Evolutionary conservation across 2,113 vertebrate genomes (phyloP), one percentile per base, ranked within the genome.

Genomic region (Oxygymnocypris stewartii): DNA sequence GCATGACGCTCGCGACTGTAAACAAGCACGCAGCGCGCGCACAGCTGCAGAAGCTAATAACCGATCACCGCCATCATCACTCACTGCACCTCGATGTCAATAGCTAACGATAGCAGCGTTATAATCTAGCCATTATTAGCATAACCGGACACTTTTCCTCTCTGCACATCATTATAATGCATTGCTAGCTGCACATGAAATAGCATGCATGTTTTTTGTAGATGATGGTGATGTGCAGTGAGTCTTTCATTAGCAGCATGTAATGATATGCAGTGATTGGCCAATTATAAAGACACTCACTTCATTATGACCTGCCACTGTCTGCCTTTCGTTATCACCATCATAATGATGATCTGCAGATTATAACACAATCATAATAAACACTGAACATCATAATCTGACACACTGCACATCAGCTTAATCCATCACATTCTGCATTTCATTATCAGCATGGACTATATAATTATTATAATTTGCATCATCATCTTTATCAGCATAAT

Each of bases 11-110:
- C 54, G 20, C 51, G 3, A 75, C 35, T 76, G 73, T 84, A 84
- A 84, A 84, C 83, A 76, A 84, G 57, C 82, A 25, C 65, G 35
- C 63, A 37, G 81, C 49, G 81, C 81, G 13, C 81, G 65, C 81
- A 54, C 63, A 83, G 44, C 82, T 71, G 65, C 82, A 73, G 47
- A n/a, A 49, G 28, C 54, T 59, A 20, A 8, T 23, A 59, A 9
- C 25, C 10, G 40, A 20, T 42, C 79, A 31, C 18, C 35, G 40
- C 37, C 37, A 31, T 31, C 16, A 31, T 69, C 49, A 51, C 49
- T 37, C 16, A 69, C 61, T 65, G 61, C 61, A 13, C n/a, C 1
- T 5, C 61, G 4, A 12, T 12, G 4, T 65, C 63, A 25, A 65
- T 14, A 35, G 2, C 63, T 18, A 54, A 23, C 28, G 28, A 31